phyloP scores from a whole-genome alignment of 2,888 invertebrate genomes.

The Nesidiocoris tenuis region DNA sequence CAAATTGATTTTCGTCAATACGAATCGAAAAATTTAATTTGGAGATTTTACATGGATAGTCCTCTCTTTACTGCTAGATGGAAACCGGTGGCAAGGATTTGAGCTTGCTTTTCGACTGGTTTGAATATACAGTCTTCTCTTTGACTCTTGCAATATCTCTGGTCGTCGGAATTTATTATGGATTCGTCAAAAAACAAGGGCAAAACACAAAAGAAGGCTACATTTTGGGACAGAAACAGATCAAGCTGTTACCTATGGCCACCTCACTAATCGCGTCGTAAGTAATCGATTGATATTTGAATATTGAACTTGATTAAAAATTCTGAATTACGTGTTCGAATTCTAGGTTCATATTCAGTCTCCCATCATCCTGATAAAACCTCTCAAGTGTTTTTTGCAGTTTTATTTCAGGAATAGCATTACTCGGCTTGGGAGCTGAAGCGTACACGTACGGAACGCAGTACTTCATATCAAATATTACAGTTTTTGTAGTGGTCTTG shows the following conservation, averaged over 20 bases:
- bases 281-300: too few relatives aligned
- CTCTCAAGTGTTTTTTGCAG: slow-evolving; percentile 58
- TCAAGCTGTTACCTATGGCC: slow-evolving; percentile 44
- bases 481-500: slow-evolving; percentile 56
- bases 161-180: slow-evolving; percentile 45
- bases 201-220: slow-evolving; percentile 44
- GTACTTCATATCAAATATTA: slow-evolving; percentile 64
- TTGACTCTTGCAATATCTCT: slow-evolving; percentile 34
- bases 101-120: slow-evolving; percentile 34
- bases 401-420: slow-evolving; percentile 71
- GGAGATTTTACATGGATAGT: too few relatives aligned
- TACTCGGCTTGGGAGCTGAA: slow-evolving; percentile 71
- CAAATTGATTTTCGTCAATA: too few relatives aligned
- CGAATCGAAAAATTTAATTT: too few relatives aligned
- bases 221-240: slow-evolving; percentile 45
- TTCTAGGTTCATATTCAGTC: too few relatives aligned
- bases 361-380: too few relatives aligned
- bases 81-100: neutral
- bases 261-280: slow-evolving; percentile 46
- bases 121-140: slow-evolving; percentile 44
- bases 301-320: too few relatives aligned
- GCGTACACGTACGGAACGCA: slow-evolving; percentile 75
- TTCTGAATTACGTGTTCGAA: neutral
- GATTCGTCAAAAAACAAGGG: slow-evolving; percentile 35
- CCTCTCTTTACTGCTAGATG: too few relatives aligned